A percentile compares a stretch with the other conserved stretches of the same genome.
Evolutionary conservation across 2,113 vertebrate genomes (phyloP).

Genomic region (Protobothrops flavoviridis): DNA sequence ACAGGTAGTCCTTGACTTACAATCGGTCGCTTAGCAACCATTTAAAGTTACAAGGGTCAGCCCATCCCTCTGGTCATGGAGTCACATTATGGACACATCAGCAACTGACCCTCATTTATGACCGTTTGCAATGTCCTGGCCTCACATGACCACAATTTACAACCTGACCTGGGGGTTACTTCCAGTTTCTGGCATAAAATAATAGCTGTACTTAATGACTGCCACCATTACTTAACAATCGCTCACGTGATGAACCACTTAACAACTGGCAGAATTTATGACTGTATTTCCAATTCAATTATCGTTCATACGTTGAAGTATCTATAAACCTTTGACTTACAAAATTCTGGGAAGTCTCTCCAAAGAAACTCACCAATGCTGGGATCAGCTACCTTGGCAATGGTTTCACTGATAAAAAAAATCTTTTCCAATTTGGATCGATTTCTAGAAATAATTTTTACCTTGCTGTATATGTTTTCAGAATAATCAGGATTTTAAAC

Average conservation of each 20-base stretch:
- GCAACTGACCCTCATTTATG: not conserved
- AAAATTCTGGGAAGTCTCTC: not conserved
- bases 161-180: not conserved
- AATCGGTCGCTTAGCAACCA: too few relatives aligned
- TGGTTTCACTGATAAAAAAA: not conserved
- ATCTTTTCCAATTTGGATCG: too few relatives aligned
- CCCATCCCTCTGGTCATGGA: not conserved
- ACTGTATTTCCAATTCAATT: not conserved
- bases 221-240: not conserved
- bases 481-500: not conserved
- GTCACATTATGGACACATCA: not conserved
- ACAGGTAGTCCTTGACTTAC: too few relatives aligned
- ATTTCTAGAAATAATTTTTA: not conserved
- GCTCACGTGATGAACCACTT: not conserved
- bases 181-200: too few relatives aligned
- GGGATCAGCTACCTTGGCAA: not conserved
- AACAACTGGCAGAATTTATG: not conserved
- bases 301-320: not conserved
- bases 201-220: too few relatives aligned
- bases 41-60: not conserved
- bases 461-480: too few relatives aligned
- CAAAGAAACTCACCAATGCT: not conserved
- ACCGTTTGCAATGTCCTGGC: too few relatives aligned
- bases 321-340: not conserved
- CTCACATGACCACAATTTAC: not conserved